Evolutionary conservation across 1,140 invertebrate genomes (phyloP).

Genomic region (Zaprionus vittiger): DNA sequence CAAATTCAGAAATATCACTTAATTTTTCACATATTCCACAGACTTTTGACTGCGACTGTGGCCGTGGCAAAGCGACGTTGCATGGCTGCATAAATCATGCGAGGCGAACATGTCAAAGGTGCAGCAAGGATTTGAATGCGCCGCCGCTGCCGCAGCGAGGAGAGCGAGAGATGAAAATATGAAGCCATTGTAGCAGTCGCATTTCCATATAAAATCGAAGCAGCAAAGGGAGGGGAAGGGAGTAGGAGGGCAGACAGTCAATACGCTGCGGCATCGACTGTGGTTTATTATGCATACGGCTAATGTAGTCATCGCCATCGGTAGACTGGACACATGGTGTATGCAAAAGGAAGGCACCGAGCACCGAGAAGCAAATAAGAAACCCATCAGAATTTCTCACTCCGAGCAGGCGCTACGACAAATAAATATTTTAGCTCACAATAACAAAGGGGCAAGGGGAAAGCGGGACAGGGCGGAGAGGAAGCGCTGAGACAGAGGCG

Average conservation of each 20-base stretch:
- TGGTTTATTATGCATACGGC: slow-evolving; percentile 73
- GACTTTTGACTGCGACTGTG: not conserved
- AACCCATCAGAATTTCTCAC: slow-evolving; percentile 83
- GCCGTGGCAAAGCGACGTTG: slow-evolving; percentile 51
- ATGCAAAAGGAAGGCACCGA: slow-evolving; percentile 61
- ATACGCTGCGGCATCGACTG: slow-evolving; percentile 8
- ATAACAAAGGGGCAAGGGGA: slow-evolving; percentile 64
- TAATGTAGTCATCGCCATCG: slow-evolving; percentile 74
- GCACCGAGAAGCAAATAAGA: slow-evolving; percentile 77
- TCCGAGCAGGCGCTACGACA: slow-evolving; percentile 79
- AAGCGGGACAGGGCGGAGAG: slow-evolving; percentile 23
- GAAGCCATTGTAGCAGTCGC: slow-evolving; percentile 76
- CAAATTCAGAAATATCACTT: slow-evolving; percentile 82
- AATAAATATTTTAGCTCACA: slow-evolving; percentile 83
- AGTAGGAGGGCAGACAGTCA: not conserved
- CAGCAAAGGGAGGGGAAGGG: slow-evolving; percentile 8
- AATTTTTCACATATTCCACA: slow-evolving; percentile 75
- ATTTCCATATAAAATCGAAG: slow-evolving; percentile 80
- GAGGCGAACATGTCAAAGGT: slow-evolving; percentile 79
- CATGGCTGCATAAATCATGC: slow-evolving; percentile 81
- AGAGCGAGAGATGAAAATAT: slow-evolving; percentile 63
- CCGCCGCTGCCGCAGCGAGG: slow-evolving; percentile 33
- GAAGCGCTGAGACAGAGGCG: not conserved
- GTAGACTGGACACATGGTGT: slow-evolving; percentile 51
- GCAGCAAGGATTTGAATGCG: slow-evolving; percentile 80